Evolutionary conservation across 2,888 invertebrate genomes (phyloP).

Genomic region (Eupithecia abbreviata): DNA sequence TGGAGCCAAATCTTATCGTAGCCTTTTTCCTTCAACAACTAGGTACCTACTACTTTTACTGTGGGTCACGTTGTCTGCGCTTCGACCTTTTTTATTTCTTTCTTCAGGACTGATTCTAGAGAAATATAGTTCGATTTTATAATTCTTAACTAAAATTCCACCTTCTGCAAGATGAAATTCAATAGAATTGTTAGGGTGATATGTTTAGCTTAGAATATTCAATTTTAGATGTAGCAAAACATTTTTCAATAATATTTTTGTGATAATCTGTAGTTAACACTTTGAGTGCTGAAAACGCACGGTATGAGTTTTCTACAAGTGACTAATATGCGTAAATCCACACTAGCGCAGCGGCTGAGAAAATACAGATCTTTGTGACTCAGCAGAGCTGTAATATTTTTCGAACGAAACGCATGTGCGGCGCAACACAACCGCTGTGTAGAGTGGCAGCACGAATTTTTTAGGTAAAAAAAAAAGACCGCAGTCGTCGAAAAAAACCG

Average conservation of each 20-base stretch:
- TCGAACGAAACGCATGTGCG: no score
- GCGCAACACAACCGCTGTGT: no score
- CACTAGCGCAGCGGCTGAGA: no score
- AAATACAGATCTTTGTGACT: no score
- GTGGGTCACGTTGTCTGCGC: conserved; percentile 56
- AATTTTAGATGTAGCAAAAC: background rate
- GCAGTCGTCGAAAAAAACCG: no score
- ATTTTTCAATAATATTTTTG: background rate
- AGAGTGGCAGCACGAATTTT: no score
- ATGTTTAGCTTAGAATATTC: background rate
- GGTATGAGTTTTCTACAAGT: no score
- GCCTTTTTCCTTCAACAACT: conserved; percentile 45
- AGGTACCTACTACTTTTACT: conserved; percentile 51
- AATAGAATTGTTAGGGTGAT: background rate
- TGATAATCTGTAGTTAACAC: background rate
- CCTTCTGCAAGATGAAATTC: background rate
- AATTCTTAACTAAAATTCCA: background rate
- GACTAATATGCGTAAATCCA: no score
- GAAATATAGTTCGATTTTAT: conserved; percentile 19
- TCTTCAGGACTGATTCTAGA: conserved; percentile 46
- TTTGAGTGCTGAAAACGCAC: no score
- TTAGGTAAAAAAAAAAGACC: no score
- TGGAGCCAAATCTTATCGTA: conserved; percentile 43
- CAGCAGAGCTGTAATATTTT: no score
- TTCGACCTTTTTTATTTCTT: conserved; percentile 63